Conservation (phyloP, 2,113 vertebrate species). For the Hirundichthys speculiger region DNA sequence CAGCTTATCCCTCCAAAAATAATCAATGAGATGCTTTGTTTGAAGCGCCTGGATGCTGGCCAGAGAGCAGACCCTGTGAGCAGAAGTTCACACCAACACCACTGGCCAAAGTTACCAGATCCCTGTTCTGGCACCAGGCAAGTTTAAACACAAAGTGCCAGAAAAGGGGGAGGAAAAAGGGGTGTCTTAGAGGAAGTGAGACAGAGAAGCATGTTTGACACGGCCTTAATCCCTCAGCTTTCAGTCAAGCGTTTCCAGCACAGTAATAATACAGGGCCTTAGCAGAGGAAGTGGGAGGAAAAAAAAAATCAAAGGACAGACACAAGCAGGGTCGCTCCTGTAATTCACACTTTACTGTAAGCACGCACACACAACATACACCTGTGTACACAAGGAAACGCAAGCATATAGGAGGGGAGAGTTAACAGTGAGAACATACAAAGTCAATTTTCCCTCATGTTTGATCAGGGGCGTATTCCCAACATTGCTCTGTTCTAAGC, state of each 20-base stretch:
- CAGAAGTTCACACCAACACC: conserved; percentile 67
- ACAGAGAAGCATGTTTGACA: conserved; percentile 78
- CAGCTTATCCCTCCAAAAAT: conserved; percentile 45
- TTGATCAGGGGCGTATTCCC: neutral
- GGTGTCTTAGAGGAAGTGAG: conserved; percentile 59
- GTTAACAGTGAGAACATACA: neutral
- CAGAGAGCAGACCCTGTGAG: conserved; percentile 70
- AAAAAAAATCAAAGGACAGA: conserved; percentile 52
- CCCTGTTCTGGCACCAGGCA: conserved; percentile 57
- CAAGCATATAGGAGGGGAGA: conserved; percentile 22
- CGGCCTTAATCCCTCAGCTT: conserved; percentile 74
- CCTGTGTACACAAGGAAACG: conserved; percentile 27
- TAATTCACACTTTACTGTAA: conserved; percentile 71
- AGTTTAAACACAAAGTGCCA: conserved; percentile 67
- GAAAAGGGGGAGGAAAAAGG: conserved; percentile 14
- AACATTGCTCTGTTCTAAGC: neutral
- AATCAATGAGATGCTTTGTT: conserved; percentile 78
- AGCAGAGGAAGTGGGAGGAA: conserved; percentile 57
- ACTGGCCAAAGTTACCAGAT: conserved; percentile 66
- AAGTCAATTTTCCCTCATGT: neutral
- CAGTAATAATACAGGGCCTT: conserved; percentile 56
- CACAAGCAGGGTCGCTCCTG: conserved; percentile 38
- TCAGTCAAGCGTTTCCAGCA: conserved; percentile 68
- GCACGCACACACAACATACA: conserved; percentile 49
- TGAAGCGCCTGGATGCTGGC: conserved; percentile 60